Evolutionary conservation across 2,797 vertebrate genomes (phyloP).

Genomic region (Rallus crepitans): DNA sequence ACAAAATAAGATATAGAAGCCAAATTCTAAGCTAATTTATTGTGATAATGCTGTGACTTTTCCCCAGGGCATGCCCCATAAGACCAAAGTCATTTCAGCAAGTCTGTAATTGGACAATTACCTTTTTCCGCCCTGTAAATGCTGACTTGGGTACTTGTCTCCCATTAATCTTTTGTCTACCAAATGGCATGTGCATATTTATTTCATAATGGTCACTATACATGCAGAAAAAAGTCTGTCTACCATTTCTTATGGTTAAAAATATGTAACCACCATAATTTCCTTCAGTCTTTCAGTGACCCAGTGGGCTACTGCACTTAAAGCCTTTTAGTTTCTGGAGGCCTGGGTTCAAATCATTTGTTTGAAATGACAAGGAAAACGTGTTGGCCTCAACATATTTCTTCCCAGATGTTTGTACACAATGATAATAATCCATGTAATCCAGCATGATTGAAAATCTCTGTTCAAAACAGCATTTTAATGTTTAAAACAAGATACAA

Average conservation of each 20-base stretch:
- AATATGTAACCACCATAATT: background rate
- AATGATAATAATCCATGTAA: background rate
- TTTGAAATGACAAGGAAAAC: background rate
- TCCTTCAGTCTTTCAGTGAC: background rate
- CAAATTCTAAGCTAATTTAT: background rate
- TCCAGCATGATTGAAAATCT: background rate
- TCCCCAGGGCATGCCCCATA: background rate
- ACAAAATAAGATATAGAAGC: slow-evolving; percentile 15
- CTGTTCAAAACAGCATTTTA: background rate
- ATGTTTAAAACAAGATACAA: background rate
- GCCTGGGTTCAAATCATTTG: background rate
- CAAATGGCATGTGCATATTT: slow-evolving; percentile 40
- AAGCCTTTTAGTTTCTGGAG: background rate
- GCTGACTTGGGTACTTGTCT: slow-evolving; percentile 33
- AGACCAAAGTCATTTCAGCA: slow-evolving; percentile 60
- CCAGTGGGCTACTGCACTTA: background rate
- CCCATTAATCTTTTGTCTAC: slow-evolving; percentile 59
- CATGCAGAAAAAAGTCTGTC: background rate
- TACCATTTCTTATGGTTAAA: background rate
- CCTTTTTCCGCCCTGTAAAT: slow-evolving; percentile 41
- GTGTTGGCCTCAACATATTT: background rate
- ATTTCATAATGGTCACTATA: background rate
- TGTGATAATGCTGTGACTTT: slow-evolving; percentile 20
- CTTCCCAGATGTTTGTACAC: background rate
- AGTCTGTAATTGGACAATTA: slow-evolving; percentile 70